These are phyloP conservation scores for Takifugu flavidus DNA, from an alignment of 2,113 vertebrate genomes.

Conservation along the genomic window DNA sequence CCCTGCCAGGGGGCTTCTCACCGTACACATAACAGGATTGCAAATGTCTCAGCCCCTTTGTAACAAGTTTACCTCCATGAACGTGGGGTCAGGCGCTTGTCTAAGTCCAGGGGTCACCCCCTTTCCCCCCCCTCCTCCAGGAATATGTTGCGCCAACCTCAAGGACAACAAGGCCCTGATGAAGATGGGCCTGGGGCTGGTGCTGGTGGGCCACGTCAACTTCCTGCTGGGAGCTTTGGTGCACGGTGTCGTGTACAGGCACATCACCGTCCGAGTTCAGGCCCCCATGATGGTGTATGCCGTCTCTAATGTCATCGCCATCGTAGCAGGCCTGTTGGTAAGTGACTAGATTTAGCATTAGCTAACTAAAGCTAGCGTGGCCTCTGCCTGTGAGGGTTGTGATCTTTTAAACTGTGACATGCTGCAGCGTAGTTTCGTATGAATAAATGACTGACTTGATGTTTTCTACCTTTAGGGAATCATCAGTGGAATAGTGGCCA, in stretches of 20 bases:
- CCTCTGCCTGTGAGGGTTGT: too few relatives aligned
- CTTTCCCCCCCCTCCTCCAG: constrained; percentile 34
- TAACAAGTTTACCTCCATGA: neutral
- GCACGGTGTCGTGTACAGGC: constrained; percentile 82
- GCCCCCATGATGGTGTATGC: constrained; percentile 75
- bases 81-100: neutral
- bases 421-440: neutral
- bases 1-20: too few relatives aligned
- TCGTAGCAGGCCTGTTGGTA: constrained; percentile 82
- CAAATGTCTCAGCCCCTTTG: neutral
- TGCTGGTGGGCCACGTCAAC: constrained; percentile 86
- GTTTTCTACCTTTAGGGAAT: constrained; percentile 59
- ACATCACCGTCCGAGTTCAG: constrained; percentile 63
- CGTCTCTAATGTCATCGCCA: constrained; percentile 77
- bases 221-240: constrained; percentile 81
- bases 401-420: neutral
- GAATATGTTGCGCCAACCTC: constrained; percentile 69
- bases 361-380: too few relatives aligned
- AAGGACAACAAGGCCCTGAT: constrained; percentile 81
- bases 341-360: constrained; percentile 5
- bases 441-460: neutral
- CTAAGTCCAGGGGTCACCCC: neutral
- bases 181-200: constrained; percentile 88
- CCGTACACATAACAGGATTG: neutral
- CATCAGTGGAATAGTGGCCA: constrained; percentile 75